phyloP scores from a whole-genome alignment of 53 echinoderm and acorn worm species.

The Holothuria scabra region DNA sequence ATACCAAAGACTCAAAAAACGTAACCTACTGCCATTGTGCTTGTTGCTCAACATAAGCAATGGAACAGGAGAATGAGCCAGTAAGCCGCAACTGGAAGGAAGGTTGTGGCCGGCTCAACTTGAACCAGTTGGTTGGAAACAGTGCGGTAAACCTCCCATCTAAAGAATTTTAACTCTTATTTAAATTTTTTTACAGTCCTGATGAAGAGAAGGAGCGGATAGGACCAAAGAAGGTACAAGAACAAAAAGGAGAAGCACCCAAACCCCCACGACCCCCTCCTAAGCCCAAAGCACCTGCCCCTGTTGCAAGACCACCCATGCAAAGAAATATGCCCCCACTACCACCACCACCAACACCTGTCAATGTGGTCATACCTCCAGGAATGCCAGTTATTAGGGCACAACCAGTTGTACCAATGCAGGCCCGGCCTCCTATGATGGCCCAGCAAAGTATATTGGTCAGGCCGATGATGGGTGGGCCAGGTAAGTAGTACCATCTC shows the following conservation, averaged over 20 bases:
- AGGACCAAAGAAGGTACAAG: slow-evolving; percentile 70
- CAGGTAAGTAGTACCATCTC: neutral
- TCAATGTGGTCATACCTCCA: slow-evolving; percentile 44
- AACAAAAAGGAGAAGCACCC: slow-evolving; percentile 40
- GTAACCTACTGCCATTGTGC: too few relatives aligned
- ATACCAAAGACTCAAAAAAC: too few relatives aligned
- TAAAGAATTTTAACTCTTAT: too few relatives aligned
- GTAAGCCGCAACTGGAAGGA: too few relatives aligned
- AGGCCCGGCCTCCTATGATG: slow-evolving; percentile 38
- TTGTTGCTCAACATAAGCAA: too few relatives aligned
- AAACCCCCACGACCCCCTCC: slow-evolving; percentile 60
- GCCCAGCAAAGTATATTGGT: slow-evolving; percentile 11
- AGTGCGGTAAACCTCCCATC: too few relatives aligned
- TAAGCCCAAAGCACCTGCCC: slow-evolving; percentile 55
- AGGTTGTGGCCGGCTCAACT: too few relatives aligned
- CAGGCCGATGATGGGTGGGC: slow-evolving; percentile 32
- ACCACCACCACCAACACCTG: slow-evolving; percentile 57
- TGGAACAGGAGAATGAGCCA: too few relatives aligned
- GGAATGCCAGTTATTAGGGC: slow-evolving; percentile 53
- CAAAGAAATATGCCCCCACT: slow-evolving; percentile 32
- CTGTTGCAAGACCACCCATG: slow-evolving; percentile 26
- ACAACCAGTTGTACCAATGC: slow-evolving; percentile 36
- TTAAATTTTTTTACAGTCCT: slow-evolving; percentile 54
- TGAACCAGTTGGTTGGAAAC: too few relatives aligned
- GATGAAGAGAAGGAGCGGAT: slow-evolving; percentile 94